A percentile compares a stretch with the other conserved stretches of the same genome.
phyloP scores from a whole-genome alignment of 2,113 vertebrate genomes.

The Psilopogon haemacephalus region DNA sequence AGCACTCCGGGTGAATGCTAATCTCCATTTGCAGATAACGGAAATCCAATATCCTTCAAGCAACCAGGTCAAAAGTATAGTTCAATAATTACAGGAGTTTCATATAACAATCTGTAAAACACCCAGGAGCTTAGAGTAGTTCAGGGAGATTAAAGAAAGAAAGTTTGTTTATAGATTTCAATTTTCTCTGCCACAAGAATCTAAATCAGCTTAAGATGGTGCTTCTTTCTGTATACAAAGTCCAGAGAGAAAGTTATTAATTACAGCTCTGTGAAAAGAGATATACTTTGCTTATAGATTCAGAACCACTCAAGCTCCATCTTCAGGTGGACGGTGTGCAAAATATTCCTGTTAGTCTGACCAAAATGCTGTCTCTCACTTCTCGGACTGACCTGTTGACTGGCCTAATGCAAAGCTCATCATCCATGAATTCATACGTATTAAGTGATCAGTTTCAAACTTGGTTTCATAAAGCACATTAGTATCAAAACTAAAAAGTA shows the following conservation, averaged over 20 bases:
- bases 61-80: constrained; percentile 51
- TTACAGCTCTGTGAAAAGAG: not conserved
- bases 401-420: constrained; percentile 51
- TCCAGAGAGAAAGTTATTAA: constrained; percentile 22
- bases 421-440: constrained; percentile 40
- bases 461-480: constrained; percentile 45
- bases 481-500: constrained; percentile 46
- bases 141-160: constrained; percentile 51
- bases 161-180: constrained; percentile 73
- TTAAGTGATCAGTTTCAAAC: constrained; percentile 37
- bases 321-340: constrained; percentile 40
- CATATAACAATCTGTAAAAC: constrained; percentile 59
- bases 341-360: constrained; percentile 51
- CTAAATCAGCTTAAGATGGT: constrained; percentile 40
- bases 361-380: not conserved
- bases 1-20: constrained; percentile 34
- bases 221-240: not conserved
- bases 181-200: constrained; percentile 67
- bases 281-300: not conserved
- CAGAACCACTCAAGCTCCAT: constrained; percentile 56
- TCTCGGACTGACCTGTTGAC: constrained; percentile 42
- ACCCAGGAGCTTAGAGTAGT: constrained; percentile 42
- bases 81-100: constrained; percentile 50
- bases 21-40: constrained; percentile 42
- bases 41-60: constrained; percentile 52